Evolutionary conservation across 2,113 vertebrate species (phyloP).

Genomic region (Poeciliopsis turrubarensis): DNA sequence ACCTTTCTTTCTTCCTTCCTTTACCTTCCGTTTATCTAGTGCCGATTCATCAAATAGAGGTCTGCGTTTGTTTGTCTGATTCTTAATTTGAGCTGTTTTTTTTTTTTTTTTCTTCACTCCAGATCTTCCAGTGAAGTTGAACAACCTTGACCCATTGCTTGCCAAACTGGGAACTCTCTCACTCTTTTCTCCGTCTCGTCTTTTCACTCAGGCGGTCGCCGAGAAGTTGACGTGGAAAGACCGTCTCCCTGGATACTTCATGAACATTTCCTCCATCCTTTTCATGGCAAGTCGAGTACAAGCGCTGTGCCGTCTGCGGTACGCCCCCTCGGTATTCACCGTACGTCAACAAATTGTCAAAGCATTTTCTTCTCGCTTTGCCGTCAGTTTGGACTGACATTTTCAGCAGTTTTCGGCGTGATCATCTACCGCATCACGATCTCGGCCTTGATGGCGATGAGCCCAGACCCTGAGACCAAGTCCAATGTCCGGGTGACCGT

Average conservation of each 20-base stretch:
- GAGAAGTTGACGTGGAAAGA: constrained; percentile 93
- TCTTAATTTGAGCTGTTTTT: background rate
- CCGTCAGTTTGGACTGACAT: constrained; percentile 88
- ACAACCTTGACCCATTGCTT: background rate
- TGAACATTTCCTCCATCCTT: constrained; percentile 91
- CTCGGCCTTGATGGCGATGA: constrained; percentile 90
- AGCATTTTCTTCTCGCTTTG: background rate
- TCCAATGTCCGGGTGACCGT: constrained; percentile 90
- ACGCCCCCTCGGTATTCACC: background rate
- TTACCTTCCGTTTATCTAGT: too few species aligned
- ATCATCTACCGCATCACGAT: constrained; percentile 92
- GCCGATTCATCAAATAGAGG: too few species aligned
- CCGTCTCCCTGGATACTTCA: constrained; percentile 89
- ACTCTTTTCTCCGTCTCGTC: background rate
- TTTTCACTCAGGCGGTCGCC: constrained; percentile 70
- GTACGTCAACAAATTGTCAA: background rate
- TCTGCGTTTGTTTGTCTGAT: too few species aligned
- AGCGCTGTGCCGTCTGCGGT: background rate
- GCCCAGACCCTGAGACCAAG: constrained; percentile 83
- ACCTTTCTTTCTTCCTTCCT: background rate
- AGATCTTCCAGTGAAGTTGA: background rate
- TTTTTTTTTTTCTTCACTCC: background rate
- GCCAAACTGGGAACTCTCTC: background rate
- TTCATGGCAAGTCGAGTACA: constrained; percentile 86
- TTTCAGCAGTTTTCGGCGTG: constrained; percentile 92